Evolutionary conservation across 1,140 invertebrate species (phyloP).

Genomic region (Listronotus bonariensis): DNA sequence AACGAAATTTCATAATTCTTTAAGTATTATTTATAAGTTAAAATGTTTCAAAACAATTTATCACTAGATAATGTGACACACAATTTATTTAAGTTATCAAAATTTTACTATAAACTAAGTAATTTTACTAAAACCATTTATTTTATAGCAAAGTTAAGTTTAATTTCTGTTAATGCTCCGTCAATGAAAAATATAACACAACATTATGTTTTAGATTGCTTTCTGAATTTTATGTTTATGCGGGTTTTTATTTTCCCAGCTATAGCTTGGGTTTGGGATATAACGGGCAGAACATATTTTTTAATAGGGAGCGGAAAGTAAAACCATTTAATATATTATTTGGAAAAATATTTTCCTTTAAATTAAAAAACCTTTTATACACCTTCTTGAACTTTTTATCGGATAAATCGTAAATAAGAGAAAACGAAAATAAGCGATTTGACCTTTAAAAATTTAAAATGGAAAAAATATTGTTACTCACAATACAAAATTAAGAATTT

Average conservation of each 20-base stretch:
- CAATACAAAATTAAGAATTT: too few species aligned
- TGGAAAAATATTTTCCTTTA: conserved; percentile 8
- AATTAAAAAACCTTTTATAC: conserved; percentile 1
- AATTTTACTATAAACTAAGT: too few species aligned
- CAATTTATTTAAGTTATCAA: too few species aligned
- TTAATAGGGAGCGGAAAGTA: conserved; percentile 8
- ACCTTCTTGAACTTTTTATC: conserved; percentile 3
- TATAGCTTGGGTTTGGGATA: background rate
- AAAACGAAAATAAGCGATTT: background rate
- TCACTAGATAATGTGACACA: too few species aligned
- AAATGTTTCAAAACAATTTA: too few species aligned
- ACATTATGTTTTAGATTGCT: too few species aligned
- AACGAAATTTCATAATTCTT: too few species aligned
- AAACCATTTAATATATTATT: conserved; percentile 7
- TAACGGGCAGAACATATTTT: conserved; percentile 4
- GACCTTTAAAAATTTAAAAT: too few species aligned
- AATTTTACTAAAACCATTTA: too few species aligned
- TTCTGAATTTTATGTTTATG: conserved; percentile 11
- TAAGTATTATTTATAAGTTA: too few species aligned
- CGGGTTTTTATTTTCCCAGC: background rate
- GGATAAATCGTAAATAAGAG: conserved; percentile 4
- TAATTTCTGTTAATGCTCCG: background rate
- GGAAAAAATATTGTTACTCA: too few species aligned
- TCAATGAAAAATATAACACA: background rate
- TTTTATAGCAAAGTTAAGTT: too few species aligned